Evolutionary conservation across 30 jellyfish, hydroid and myxozoan species (phyloP).

Genomic region (Pelagia noctiluca): DNA sequence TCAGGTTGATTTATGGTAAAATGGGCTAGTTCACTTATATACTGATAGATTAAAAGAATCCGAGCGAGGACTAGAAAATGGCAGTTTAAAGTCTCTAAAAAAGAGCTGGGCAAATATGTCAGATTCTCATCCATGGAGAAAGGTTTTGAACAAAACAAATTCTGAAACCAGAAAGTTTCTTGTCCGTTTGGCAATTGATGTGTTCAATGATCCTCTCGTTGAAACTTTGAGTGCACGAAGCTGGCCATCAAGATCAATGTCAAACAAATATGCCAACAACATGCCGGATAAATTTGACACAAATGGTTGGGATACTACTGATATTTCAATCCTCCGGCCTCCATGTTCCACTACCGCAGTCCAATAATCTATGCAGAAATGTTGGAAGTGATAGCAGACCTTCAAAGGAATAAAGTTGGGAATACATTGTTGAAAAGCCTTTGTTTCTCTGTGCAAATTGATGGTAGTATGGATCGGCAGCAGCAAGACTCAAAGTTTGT

Average conservation of each 20-base stretch:
- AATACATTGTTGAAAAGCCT: neutral
- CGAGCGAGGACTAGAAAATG: too few relatives aligned
- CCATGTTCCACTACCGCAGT: conserved; percentile 39
- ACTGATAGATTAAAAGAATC: too few relatives aligned
- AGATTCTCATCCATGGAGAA: conserved; percentile 38
- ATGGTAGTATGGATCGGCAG: conserved; percentile 50
- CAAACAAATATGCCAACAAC: conserved; percentile 49
- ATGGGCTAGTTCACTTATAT: too few relatives aligned
- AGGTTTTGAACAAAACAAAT: conserved; percentile 11
- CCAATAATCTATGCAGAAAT: conserved; percentile 65
- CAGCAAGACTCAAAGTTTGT: conserved; percentile 56
- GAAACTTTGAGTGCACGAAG: conserved; percentile 75
- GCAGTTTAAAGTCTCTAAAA: neutral
- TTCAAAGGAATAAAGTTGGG: neutral
- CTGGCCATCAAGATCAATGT: conserved; percentile 66
- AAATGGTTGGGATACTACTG: conserved; percentile 56
- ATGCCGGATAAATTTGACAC: conserved; percentile 23
- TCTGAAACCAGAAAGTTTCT: conserved; percentile 36
- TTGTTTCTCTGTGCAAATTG: conserved; percentile 43
- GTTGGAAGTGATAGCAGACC: conserved; percentile 10
- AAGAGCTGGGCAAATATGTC: conserved; percentile 44
- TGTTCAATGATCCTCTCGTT: conserved; percentile 31
- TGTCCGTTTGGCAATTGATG: conserved; percentile 58
- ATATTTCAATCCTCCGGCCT: conserved; percentile 5
- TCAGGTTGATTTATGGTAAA: too few relatives aligned